Conservation (phyloP, 2,797 vertebrate species). For the Spizella passerina region DNA sequence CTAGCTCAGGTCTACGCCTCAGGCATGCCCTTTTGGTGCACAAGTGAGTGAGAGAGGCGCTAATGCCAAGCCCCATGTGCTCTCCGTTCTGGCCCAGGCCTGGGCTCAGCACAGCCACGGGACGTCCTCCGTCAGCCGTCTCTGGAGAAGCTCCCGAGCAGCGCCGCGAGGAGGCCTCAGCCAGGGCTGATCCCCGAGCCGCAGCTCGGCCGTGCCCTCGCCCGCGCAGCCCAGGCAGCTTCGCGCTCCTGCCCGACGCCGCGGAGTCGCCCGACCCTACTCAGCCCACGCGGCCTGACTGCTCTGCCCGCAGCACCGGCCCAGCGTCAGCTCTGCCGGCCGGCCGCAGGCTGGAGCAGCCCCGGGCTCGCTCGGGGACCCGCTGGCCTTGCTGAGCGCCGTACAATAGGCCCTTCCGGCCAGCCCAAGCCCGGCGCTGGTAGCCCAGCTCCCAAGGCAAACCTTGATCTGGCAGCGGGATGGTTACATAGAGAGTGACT, state of each 20-base stretch:
- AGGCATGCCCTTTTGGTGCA: background rate
- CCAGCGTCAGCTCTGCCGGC: no score
- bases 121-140: rapidly evolving
- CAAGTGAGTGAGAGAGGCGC: no score
- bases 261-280: no score
- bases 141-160: no score
- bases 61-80: background rate
- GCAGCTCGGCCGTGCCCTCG: background rate
- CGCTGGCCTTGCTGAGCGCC: rapidly evolving
- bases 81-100: no score
- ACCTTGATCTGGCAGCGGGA: background rate
- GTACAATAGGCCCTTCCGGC: background rate
- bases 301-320: background rate
- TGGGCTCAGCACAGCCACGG: background rate
- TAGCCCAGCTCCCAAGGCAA: rapidly evolving
- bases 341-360: background rate
- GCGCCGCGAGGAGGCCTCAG: no score
- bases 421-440: rapidly evolving
- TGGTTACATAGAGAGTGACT: background rate
- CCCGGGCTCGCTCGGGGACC: no score
- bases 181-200: background rate
- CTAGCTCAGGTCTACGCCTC: background rate
- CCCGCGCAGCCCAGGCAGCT: background rate
- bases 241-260: background rate
- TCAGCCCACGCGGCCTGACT: background rate